Evolutionary conservation across 1,140 invertebrate genomes (phyloP).

Genomic region (Microplitis demolitor): DNA sequence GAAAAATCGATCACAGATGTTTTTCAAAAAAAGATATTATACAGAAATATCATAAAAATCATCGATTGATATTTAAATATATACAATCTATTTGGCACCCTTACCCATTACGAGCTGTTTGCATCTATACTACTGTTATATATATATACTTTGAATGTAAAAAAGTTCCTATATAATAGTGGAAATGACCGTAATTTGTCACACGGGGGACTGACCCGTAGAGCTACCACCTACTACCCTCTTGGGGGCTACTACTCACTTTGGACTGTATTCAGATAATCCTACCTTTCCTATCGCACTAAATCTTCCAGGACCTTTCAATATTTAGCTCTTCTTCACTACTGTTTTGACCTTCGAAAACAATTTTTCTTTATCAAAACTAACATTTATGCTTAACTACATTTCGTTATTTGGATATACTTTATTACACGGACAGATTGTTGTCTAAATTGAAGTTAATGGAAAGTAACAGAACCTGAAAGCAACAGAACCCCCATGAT

Average conservation of each 20-base stretch:
- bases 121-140: too few relatives aligned
- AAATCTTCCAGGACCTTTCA: constrained; percentile 48
- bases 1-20: background rate
- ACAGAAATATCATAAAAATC: constrained; percentile 16
- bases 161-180: constrained; percentile 38
- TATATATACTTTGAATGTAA: constrained; percentile 21
- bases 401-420: too few relatives aligned
- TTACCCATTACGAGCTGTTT: background rate
- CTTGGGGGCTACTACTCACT: constrained; percentile 56
- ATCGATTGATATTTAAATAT: constrained; percentile 50
- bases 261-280: constrained; percentile 59
- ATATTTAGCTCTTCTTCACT: constrained; percentile 36
- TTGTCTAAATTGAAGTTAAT: too few relatives aligned
- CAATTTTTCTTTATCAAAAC: too few relatives aligned
- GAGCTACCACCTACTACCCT: constrained; percentile 49
- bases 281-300: constrained; percentile 33
- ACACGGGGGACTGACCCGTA: constrained; percentile 38
- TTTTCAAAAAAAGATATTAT: constrained; percentile 21
- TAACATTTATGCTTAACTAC: too few relatives aligned
- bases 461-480: too few relatives aligned
- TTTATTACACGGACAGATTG: too few relatives aligned
- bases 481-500: too few relatives aligned
- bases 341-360: too few relatives aligned
- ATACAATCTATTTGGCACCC: constrained; percentile 39
- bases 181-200: constrained; percentile 55